A percentile compares a stretch with the other conserved stretches of the same genome.
Conservation (phyloP, 2,113 vertebrate species). For the Odocoileus virginianus region DNA sequence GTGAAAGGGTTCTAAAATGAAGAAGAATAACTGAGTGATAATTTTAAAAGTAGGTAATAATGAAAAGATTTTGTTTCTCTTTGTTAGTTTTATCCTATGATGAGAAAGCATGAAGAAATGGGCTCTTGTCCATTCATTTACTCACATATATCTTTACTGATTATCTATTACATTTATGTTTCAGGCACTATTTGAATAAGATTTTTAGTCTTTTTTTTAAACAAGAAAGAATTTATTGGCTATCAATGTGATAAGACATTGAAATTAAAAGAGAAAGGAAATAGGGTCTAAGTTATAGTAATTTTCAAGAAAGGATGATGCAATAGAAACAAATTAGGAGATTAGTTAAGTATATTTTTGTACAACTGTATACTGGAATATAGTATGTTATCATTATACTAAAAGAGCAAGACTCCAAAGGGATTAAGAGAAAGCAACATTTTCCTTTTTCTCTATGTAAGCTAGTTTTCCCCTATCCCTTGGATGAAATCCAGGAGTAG, state of each 20-base stretch:
- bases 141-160: not conserved
- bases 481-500: not conserved
- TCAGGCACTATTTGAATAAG: not conserved
- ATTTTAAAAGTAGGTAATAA: not conserved
- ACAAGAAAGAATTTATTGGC: not conserved
- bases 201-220: not conserved
- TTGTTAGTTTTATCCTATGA: not conserved
- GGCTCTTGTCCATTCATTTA: not conserved
- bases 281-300: not conserved
- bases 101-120: not conserved
- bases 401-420: not conserved
- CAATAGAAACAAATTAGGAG: not conserved
- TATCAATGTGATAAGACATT: not conserved
- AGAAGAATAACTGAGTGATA: not conserved
- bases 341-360: not conserved
- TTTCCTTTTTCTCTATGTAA: not conserved
- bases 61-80: not conserved
- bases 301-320: not conserved
- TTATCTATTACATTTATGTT: not conserved
- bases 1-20: not conserved
- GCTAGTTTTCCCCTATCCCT: not conserved
- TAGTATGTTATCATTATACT: not conserved
- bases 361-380: not conserved
- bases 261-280: slow-evolving; percentile 19
- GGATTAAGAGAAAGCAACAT: not conserved